Percentiles rank a stretch among this genome's conserved stretches.
Evolutionary conservation across 2,113 vertebrate species (phyloP).

Genomic region (Corynorhinus townsendii): DNA sequence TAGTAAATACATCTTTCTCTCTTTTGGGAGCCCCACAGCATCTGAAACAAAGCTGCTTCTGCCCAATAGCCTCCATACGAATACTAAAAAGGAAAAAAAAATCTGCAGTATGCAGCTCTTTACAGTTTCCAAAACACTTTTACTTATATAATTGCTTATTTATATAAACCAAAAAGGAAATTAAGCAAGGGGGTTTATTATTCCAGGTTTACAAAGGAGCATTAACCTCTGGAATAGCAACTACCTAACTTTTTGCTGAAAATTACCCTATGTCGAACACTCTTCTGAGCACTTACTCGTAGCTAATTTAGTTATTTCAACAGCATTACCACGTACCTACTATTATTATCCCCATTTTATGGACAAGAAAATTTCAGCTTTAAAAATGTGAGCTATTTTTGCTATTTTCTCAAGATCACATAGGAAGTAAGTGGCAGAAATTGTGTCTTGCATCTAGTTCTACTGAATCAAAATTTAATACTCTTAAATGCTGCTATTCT

Average conservation of each 20-base stretch:
- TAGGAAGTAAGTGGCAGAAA: background rate
- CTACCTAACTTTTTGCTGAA: background rate
- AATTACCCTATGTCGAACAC: background rate
- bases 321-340: background rate
- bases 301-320: constrained; percentile 6
- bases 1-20: background rate
- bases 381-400: background rate
- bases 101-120: background rate
- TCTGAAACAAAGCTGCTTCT: background rate
- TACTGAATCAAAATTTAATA: background rate
- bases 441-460: background rate
- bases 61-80: background rate
- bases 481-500: background rate
- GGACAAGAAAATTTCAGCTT: background rate
- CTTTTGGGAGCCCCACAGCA: background rate
- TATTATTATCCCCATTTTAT: background rate
- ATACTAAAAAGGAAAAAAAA: background rate
- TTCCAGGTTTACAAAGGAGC: background rate
- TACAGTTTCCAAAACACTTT: background rate
- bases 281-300: background rate
- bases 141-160: background rate
- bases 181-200: background rate
- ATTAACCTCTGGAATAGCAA: background rate
- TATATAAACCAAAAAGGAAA: background rate
- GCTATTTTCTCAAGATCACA: constrained; percentile 10